Evolutionary conservation across 2,888 invertebrate genomes (phyloP).

Genomic region (Drosophila sordidapex): DNA sequence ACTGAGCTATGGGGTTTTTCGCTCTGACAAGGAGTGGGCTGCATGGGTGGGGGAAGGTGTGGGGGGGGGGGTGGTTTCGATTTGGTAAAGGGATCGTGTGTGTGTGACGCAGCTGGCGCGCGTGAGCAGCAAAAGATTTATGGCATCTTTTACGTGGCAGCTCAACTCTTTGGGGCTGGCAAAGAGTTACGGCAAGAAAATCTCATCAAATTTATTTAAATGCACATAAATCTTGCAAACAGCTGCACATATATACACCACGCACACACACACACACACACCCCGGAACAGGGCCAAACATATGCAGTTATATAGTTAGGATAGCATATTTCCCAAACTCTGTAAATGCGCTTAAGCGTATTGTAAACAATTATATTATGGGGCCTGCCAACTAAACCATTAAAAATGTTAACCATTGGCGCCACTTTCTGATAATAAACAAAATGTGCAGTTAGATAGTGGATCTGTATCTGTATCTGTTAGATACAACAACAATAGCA

Average conservation of each 20-base stretch:
- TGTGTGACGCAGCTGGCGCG: slow-evolving; percentile 53
- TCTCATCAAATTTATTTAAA: slow-evolving; percentile 80
- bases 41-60: not conserved
- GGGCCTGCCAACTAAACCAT: slow-evolving; percentile 49
- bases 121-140: slow-evolving; percentile 68
- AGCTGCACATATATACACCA: slow-evolving; percentile 44
- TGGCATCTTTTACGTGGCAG: slow-evolving; percentile 75
- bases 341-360: slow-evolving; percentile 52
- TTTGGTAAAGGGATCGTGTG: slow-evolving; percentile 22
- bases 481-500: slow-evolving; percentile 16
- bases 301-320: slow-evolving; percentile 22
- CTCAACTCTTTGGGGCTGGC: slow-evolving; percentile 48
- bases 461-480: slow-evolving; percentile 27
- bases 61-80: not conserved
- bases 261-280: slow-evolving; percentile 2
- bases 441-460: slow-evolving; percentile 30
- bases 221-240: slow-evolving; percentile 72
- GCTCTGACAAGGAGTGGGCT: not conserved
- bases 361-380: slow-evolving; percentile 57
- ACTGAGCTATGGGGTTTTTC: slow-evolving; percentile 1
- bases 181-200: slow-evolving; percentile 63
- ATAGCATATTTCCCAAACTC: slow-evolving; percentile 21
- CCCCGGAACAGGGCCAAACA: slow-evolving; percentile 1
- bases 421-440: slow-evolving; percentile 81
- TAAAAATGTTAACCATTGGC: slow-evolving; percentile 75